Base-by-base conservation (phyloP, 2,113 vertebrate genomes). In the Chaetops frenatus region DNA sequence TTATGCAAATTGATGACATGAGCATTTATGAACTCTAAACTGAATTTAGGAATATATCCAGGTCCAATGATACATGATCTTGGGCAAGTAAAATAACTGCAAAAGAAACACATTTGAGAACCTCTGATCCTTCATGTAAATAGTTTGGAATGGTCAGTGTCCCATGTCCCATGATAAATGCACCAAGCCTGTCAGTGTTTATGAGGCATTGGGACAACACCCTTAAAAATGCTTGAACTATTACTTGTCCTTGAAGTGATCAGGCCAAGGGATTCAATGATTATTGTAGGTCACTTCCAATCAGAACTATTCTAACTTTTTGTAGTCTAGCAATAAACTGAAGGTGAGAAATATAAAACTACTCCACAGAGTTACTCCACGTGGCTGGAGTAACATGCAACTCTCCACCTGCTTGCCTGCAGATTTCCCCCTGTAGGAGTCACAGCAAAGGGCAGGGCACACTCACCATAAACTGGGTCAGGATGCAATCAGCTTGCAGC, bases 61-160 rank as follows among this genome's bases (percentile, higher is more conserved):
- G n/a, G 19, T 40, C 47, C 70, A 88, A 73, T 0, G 0, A 40
- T 56, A 78, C 10, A 12, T 31, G 29, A 35, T 36, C 9, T 20
- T 67, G 10, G 31, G 42, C 36, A 92, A 86, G 27, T 16, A 91
- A 80, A 69, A 72, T 18, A 42, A 58, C 21, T 64, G 29, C 11
- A 85, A 47, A 19, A 33, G 14, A 88, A 92, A 78, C 28, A 15
- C 12, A 62, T 6, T 17, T 74, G 19, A 44, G 64, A 66, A 58
- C 20, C 90, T 35, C 24, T 56, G 27, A 56, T 53, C 36, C 10
- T 61, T 61, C 66, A 50, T 29, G 18, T 33, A 91, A 83, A 72
- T 19, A 71, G 31, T 25, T 79, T 23, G 7, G 56, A 92, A 60
- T 15, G n/a, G 36, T 53, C n/a, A 25, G 29, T 61, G 44, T 4